Percentiles rank a stretch among this genome's conserved stretches.
Conservation (phyloP, 2,888 invertebrate species). For the Onthophagus sagittarius region DNA sequence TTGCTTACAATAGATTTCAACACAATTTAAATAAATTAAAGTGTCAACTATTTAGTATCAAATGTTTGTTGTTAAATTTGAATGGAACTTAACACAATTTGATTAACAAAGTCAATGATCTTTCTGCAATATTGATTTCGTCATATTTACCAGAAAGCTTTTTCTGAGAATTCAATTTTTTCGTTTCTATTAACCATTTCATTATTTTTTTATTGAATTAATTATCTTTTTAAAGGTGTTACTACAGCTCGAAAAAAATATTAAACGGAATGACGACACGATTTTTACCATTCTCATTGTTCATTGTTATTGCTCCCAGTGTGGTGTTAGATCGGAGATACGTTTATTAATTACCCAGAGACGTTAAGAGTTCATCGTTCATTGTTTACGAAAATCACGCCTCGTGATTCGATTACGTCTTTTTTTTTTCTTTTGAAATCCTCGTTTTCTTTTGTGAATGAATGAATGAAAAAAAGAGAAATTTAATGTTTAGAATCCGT, state of each 20-base stretch:
- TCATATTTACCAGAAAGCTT: too few relatives aligned
- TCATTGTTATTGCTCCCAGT: slow-evolving; percentile 11
- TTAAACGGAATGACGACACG: slow-evolving; percentile 9
- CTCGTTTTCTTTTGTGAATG: too few relatives aligned
- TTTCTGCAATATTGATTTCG: too few relatives aligned
- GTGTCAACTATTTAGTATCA: background rate
- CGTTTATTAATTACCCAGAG: slow-evolving; percentile 10
- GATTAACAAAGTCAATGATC: too few relatives aligned
- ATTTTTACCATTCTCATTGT: slow-evolving; percentile 1
- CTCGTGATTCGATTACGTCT: background rate
- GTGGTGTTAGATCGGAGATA: slow-evolving; percentile 11
- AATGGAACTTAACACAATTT: too few relatives aligned
- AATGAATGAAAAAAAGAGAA: background rate
- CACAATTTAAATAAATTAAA: background rate
- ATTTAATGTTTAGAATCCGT: background rate
- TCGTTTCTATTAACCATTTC: too few relatives aligned
- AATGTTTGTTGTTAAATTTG: background rate
- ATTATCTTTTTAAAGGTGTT: slow-evolving; percentile 12
- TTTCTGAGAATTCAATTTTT: too few relatives aligned
- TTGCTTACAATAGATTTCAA: background rate
- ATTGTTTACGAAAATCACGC: background rate
- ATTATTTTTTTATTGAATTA: background rate
- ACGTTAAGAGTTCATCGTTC: background rate
- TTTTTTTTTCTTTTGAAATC: background rate
- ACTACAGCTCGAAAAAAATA: slow-evolving; percentile 1